Evolutionary conservation across 2,113 vertebrate species (phyloP), one percentile per base, ranked within the genome.

Genomic region (Nothobranchius kuhntae): DNA sequence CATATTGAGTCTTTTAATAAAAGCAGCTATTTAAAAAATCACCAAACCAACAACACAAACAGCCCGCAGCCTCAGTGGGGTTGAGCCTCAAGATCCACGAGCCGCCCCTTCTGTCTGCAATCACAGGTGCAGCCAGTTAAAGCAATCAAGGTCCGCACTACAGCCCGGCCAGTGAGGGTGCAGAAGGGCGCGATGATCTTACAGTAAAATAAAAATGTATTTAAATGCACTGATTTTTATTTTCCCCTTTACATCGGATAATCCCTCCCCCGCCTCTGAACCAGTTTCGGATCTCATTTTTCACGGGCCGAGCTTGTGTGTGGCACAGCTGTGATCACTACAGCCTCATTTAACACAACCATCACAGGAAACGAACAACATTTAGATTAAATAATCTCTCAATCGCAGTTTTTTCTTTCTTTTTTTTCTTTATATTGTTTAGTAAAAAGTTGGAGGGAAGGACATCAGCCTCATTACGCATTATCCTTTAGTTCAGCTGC

Each of bases 281-380:
- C 21, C 21, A 46, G 12, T 30, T 13, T 54, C 53, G 13, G 26
- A 54, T 15, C 21, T 14, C 46, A 60, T 46, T 60, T 45, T 14
- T 24, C 17, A 6, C 6, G 12, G 21, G 21, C 6, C 35, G 38
- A 38, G 38, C 6, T 7, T 8, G 21, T 60, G 12, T 46, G 17
- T 6, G 21, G 57, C 21, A 60, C 57, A 60, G 42, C 42, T 60
- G 42, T 60, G 42, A 45, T 44, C 21, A 60, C 21, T 60, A 42
- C 57, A 26, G 42, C 13, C 30, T 13, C 12, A 13, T 46, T 26
- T 24, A 46, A 46, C 3, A 46, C 24, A 60, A 26, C 26, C 13
- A 46, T 14, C 5, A 30, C 14, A 5, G 21, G 3, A n/a, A 30
- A 46, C 13, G 7, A 21, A 14, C 7, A 2, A 7, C 21, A 46